Evolutionary conservation across 2,797 vertebrate species (phyloP), one percentile per base, ranked within the genome.

Genomic region (Glossophaga mutica): DNA sequence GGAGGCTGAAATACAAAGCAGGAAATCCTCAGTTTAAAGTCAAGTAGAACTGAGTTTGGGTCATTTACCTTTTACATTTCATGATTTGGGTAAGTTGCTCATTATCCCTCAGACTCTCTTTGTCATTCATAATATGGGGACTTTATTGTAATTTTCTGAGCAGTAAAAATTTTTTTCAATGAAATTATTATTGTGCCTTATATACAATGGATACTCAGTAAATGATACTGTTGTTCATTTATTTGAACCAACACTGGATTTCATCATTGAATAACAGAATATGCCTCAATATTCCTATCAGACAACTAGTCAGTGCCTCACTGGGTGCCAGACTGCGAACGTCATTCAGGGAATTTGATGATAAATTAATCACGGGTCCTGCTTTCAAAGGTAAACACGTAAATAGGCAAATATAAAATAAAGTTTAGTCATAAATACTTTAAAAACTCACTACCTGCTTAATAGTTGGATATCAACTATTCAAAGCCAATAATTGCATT

Each of bases 401-500:
- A 82, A 26, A 57, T 4, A 79, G 5, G 6, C 1, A 94, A 74
- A 34, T 90, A 92, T 14, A 62, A 78, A 92, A 34, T 21, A 91
- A 82, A 39, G 0, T n/a, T 0, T 5, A 39, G 5, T 4, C 48
- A 74, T 37, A 93, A 42, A 87, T 39, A 50, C 62, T 15, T 52
- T 32, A 59, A 67, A 48, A 67, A 62, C 11, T 59, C 24, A 74
- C 6, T 37, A 6, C 2, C 21, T 50, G 46, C 34, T 91, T 77
- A 79, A 70, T 44, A 85, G 85, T 87, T 87, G 62, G 22, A 85
- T 29, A 52, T 3, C 0, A 71, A 48, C 16, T 88, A 83, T 55
- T 48, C 29, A 77, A 89, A 84, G 48, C 29, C 39, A 65, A 52
- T 62, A 29, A 68, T 83, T 84, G 39, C 48, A 26, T 68, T 93